Percentiles rank a stretch among this genome's conserved stretches.
Conservation (phyloP, 2,888 invertebrate species). For the Limnephilus auricula region DNA sequence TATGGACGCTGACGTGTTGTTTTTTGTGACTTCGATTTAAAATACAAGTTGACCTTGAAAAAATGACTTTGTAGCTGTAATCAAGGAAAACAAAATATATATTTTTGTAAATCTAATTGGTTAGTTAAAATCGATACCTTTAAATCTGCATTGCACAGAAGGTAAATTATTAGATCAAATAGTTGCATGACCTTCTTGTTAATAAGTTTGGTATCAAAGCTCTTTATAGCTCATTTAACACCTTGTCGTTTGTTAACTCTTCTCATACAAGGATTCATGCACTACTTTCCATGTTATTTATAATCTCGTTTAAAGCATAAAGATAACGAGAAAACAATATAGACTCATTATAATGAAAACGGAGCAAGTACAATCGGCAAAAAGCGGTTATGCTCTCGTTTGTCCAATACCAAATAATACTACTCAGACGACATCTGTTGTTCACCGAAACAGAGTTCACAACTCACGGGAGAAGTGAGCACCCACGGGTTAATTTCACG, state of each 20-base stretch:
- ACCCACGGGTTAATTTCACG: constrained; percentile 47
- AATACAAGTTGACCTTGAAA: not conserved
- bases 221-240: not conserved
- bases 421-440: constrained; percentile 3
- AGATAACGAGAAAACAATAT: constrained; percentile 7
- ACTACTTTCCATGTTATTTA: not conserved
- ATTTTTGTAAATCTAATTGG: not conserved
- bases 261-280: not conserved
- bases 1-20: not conserved
- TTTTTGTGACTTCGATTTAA: not conserved
- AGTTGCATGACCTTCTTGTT: not conserved
- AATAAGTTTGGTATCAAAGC: not conserved
- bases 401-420: not conserved
- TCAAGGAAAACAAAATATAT: not conserved
- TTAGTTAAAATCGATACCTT: not conserved
- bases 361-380: not conserved
- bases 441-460: not conserved
- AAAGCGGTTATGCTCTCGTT: constrained; percentile 22
- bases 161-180: not conserved
- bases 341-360: not conserved
- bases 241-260: not conserved
- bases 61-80: not conserved
- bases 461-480: not conserved
- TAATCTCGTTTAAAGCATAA: not conserved
- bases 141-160: not conserved